phyloP scores from a whole-genome alignment of 1,140 invertebrate genomes.

The Drosophila ohnishii region DNA sequence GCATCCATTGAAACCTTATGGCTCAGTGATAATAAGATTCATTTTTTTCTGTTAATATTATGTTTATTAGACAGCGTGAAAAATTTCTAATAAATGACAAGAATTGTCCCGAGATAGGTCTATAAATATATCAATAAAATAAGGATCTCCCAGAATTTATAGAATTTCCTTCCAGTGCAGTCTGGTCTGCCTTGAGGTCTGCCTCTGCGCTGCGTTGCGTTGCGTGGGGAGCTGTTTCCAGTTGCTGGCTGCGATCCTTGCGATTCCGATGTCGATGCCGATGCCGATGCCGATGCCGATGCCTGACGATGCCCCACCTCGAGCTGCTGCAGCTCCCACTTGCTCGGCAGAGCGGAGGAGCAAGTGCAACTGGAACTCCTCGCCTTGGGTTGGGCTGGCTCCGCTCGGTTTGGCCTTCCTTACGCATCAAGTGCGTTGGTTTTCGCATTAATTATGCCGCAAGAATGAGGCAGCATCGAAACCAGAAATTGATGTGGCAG shows the following conservation, averaged over 20 bases:
- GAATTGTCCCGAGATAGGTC: too few species aligned
- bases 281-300: conserved; percentile 15
- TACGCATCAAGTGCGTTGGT: conserved; percentile 80
- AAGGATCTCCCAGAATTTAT: background rate
- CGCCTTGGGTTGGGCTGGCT: conserved; percentile 41
- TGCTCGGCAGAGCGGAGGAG: conserved; percentile 18
- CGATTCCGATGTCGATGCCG: conserved; percentile 17
- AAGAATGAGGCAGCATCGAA: conserved; percentile 50
- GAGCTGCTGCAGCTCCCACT: conserved; percentile 32
- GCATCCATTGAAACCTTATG: too few species aligned
- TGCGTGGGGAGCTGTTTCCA: conserved; percentile 75
- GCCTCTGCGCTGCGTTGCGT: conserved; percentile 33
- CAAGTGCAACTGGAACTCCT: conserved; percentile 49
- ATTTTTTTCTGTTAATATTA: too few species aligned
- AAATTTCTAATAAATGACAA: too few species aligned
- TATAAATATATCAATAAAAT: too few species aligned
- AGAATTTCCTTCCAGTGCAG: conserved; percentile 14
- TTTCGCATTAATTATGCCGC: conserved; percentile 81
- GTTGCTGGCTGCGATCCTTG: conserved; percentile 52
- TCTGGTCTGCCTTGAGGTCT: conserved; percentile 55
- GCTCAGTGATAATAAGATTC: too few species aligned
- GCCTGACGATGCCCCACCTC: conserved; percentile 26
- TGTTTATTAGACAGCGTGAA: too few species aligned
- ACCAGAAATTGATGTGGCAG: conserved; percentile 80
- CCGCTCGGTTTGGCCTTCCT: conserved; percentile 41